phyloP scores from a whole-genome alignment of 2,113 vertebrate species.

The Chionomys nivalis region DNA sequence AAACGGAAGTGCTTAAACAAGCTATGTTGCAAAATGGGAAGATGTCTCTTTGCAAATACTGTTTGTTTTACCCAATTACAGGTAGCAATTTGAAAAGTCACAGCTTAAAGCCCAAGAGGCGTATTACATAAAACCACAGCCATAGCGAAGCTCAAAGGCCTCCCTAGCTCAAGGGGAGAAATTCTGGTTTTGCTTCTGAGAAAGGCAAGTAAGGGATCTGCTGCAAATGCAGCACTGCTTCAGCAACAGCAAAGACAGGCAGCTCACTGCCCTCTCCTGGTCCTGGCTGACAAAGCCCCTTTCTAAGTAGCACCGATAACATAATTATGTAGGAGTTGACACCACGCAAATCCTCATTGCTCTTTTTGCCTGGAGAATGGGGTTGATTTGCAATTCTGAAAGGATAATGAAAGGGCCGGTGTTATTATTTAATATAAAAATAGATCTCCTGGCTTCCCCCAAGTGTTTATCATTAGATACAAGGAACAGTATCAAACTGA shows the following conservation, averaged over 20 bases:
- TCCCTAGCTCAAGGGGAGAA: not conserved
- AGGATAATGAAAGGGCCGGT: slow-evolving; percentile 72
- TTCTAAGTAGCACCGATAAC: slow-evolving; percentile 42
- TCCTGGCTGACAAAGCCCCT: slow-evolving; percentile 51
- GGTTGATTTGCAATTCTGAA: slow-evolving; percentile 69
- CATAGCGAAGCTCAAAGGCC: not conserved
- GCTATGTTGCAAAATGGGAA: not conserved
- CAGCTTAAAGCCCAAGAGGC: slow-evolving; percentile 43
- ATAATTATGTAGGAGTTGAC: not conserved
- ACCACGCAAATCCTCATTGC: not conserved
- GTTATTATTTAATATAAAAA: slow-evolving; percentile 79
- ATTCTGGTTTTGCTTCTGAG: slow-evolving; percentile 1
- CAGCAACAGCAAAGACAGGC: slow-evolving; percentile 82
- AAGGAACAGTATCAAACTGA: slow-evolving; percentile 73
- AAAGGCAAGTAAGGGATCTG: not conserved
- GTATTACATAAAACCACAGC: slow-evolving; percentile 42
- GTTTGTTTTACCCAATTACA: not conserved
- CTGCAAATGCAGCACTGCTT: slow-evolving; percentile 13
- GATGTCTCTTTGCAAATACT: not conserved
- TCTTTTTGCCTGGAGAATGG: not conserved
- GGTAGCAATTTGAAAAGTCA: slow-evolving; percentile 1
- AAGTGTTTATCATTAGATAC: slow-evolving; percentile 75
- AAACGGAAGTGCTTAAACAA: not conserved
- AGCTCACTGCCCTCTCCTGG: slow-evolving; percentile 87
- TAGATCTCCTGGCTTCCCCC: slow-evolving; percentile 75